Conservation (phyloP, 2,113 vertebrate genomes). For the Aspiorhynchus laticeps region DNA sequence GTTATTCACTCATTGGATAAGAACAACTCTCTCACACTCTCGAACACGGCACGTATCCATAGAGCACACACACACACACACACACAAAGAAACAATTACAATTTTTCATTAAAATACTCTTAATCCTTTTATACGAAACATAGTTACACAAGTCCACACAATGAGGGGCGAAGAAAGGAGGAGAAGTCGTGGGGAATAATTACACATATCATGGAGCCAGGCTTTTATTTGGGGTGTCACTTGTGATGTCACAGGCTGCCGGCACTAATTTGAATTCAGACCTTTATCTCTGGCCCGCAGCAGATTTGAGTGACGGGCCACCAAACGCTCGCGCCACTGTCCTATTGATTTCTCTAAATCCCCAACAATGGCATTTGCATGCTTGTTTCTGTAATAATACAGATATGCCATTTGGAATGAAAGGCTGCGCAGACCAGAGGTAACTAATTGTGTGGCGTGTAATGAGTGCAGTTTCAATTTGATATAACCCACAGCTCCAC, state of each 20-base stretch:
- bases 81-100: constrained; percentile 86
- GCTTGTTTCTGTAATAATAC: constrained; percentile 99
- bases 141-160: constrained; percentile 99
- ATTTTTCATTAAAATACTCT: constrained; percentile 99
- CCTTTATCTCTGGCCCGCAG: constrained; percentile 99
- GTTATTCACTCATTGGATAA: constrained; percentile 44
- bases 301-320: constrained; percentile 99
- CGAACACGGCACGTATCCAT: constrained; percentile 57
- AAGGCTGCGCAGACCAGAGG: constrained; percentile 99
- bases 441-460: constrained; percentile 99
- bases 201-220: constrained; percentile 99
- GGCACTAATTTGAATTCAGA: constrained; percentile 99
- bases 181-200: constrained; percentile 99
- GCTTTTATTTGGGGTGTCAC: constrained; percentile 99
- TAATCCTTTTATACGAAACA: constrained; percentile 99
- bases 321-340: constrained; percentile 98
- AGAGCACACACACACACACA: constrained; percentile 38
- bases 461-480: constrained; percentile 99
- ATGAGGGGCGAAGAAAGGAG: constrained; percentile 86
- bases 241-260: constrained; percentile 98
- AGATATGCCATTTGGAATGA: constrained; percentile 99
- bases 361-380: constrained; percentile 99
- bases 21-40: constrained; percentile 55
- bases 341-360: constrained; percentile 99
- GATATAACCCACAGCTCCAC: constrained; percentile 99